Evolutionary conservation across 2,113 vertebrate genomes (phyloP), one percentile per base, ranked within the genome.

Genomic region (Talpa occidentalis): DNA sequence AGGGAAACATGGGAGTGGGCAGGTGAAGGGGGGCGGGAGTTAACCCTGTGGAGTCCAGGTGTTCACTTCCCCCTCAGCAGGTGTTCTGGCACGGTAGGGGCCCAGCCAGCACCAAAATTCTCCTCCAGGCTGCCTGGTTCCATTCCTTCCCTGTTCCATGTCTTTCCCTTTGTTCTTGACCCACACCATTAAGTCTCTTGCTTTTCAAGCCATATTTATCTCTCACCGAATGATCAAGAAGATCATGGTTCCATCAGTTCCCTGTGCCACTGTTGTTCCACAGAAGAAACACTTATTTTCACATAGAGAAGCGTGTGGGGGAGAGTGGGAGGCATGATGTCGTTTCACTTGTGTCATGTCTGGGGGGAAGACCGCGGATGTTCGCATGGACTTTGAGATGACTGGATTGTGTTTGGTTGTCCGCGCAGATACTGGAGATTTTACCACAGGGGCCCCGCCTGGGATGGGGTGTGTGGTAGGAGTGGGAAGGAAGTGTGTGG

Each of bases 1-100:
- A 92, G 95, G 80, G 95, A 95, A 97, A 76, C 0, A 66, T 62
- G 91, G 74, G 60, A 67, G 83, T 70, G 96, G 90, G 81, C 91
- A 78, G 56, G 69, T 95, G 88, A 93, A 66, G 70, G 67, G 90
- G 83, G 60, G 90, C 84, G 80, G 22, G 49, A 72, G 70, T 42
- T 80, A 95, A 93, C 24, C 44, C n/a, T 10, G 21, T 85, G 89
- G 92, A 95, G 91, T 96, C 49, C 60, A 82, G 85, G 79, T 94
- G 72, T 92, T 87, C 77, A 40, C 74, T 30, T 88, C 81, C 26
- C 92, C 88, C 52, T 81, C 81, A 44, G 42, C 66, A 94, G 49
- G 35, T 85, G 89, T 86, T 21, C 5, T 49, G 79, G 12, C 24
- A 66, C 28, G 89, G 35, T 9, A 35, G 26, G 78, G 12, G 40